Conservation (phyloP, 1,140 invertebrate species). For the Caenorhabditis inopinata region DNA sequence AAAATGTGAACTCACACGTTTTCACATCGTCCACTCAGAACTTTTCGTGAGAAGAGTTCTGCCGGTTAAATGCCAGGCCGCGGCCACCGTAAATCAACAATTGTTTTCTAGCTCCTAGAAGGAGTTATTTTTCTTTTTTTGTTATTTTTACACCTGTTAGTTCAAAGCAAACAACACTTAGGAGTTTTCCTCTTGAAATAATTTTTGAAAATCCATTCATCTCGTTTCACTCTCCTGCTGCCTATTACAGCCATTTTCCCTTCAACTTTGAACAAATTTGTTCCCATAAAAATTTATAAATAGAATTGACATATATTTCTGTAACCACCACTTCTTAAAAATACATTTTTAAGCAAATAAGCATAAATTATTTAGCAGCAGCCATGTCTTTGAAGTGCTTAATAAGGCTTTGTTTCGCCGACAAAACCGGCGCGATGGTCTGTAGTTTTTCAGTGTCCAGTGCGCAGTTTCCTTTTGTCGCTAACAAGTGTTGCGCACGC, state of each 20-base stretch:
- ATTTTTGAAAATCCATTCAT: too few species aligned
- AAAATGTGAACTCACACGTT: not conserved
- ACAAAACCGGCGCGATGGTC: not conserved
- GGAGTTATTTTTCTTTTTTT: not conserved
- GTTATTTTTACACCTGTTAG: not conserved
- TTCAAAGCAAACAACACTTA: not conserved
- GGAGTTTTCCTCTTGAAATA: not conserved
- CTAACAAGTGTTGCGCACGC: slow-evolving; percentile 56
- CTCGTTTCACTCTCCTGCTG: too few species aligned
- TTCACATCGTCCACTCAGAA: not conserved
- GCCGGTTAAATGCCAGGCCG: not conserved
- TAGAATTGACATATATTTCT: too few species aligned
- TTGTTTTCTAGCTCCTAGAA: not conserved
- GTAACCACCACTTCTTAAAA: too few species aligned
- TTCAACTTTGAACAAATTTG: too few species aligned
- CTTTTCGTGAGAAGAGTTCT: not conserved
- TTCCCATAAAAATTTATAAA: too few species aligned
- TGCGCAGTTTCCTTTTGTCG: slow-evolving; percentile 64
- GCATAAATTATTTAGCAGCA: not conserved
- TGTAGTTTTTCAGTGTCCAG: slow-evolving; percentile 52
- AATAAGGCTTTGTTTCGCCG: slow-evolving; percentile 7
- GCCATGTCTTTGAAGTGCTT: slow-evolving; percentile 30
- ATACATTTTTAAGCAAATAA: too few species aligned
- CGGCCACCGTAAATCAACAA: not conserved
- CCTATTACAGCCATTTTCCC: too few species aligned